A percentile compares a stretch with the other conserved stretches of the same genome.
These are phyloP conservation scores for Delichon dasypus DNA, from an alignment of 2,797 vertebrate genomes.

Conservation along the genomic window DNA sequence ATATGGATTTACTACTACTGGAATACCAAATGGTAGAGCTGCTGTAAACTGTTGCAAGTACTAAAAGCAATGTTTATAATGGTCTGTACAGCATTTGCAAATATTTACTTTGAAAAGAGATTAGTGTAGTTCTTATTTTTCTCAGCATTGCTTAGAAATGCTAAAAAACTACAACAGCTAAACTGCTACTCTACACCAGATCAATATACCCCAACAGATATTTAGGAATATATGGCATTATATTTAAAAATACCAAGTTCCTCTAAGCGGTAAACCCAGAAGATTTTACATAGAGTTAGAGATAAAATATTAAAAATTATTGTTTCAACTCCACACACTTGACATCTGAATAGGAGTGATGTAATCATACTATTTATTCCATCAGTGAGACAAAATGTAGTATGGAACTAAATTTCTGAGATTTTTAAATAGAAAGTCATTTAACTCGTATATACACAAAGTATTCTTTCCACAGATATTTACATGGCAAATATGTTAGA, in stretches of 20 bases:
- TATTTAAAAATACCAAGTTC: constrained; percentile 75
- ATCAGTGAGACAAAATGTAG: constrained; percentile 70
- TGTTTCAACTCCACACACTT: constrained; percentile 70
- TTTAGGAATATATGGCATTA: constrained; percentile 71
- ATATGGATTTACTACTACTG: constrained; percentile 31
- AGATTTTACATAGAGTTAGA: constrained; percentile 72
- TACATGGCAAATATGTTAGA: constrained; percentile 75
- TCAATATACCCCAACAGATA: constrained; percentile 71
- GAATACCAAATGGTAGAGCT: constrained; percentile 52
- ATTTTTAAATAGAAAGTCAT: constrained; percentile 77
- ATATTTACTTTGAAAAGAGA: constrained; percentile 60
- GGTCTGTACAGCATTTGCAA: constrained; percentile 60
- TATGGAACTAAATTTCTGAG: constrained; percentile 73
- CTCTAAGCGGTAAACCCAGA: constrained; percentile 68
- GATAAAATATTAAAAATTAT: constrained; percentile 65
- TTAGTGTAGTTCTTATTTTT: constrained; percentile 59
- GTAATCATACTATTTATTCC: constrained; percentile 73
- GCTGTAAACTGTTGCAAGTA: constrained; percentile 48
- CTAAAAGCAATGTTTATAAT: constrained; percentile 57
- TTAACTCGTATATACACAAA: constrained; percentile 76
- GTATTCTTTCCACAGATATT: constrained; percentile 76
- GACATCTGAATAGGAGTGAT: constrained; percentile 70
- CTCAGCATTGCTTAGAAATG: constrained; percentile 72
- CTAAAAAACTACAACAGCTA: constrained; percentile 72
- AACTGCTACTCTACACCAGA: constrained; percentile 69